Conservation (phyloP, 2,797 vertebrate species). For the Pygocentrus nattereri region DNA sequence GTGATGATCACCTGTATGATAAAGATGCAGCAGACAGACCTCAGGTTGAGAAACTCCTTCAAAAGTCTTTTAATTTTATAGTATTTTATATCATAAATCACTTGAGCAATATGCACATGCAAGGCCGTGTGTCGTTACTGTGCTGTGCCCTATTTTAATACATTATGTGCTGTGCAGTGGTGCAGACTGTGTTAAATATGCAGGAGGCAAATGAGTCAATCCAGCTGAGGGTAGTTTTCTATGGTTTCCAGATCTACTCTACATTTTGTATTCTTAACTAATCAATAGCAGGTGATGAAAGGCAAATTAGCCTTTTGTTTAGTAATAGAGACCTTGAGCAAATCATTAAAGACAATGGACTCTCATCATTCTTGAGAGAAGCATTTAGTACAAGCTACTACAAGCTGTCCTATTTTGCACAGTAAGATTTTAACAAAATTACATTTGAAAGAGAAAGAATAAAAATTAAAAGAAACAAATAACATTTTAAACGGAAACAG, state of each 20-base stretch:
- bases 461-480: too few relatives aligned
- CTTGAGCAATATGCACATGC: neutral
- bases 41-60: too few relatives aligned
- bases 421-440: too few relatives aligned
- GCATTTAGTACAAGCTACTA: neutral
- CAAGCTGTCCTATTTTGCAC: too few relatives aligned
- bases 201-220: conserved; percentile 11
- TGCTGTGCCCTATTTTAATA: neutral
- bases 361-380: neutral
- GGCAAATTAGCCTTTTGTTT: neutral
- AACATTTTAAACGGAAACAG: too few relatives aligned
- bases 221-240: conserved; percentile 22
- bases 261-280: conserved; percentile 32
- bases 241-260: conserved; percentile 25
- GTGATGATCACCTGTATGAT: neutral
- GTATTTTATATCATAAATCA: neutral
- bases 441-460: too few relatives aligned
- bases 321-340: neutral
- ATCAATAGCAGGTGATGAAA: neutral
- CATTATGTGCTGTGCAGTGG: conserved; percentile 18
- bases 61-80: too few relatives aligned
- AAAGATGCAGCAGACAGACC: neutral
- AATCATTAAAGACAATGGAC: neutral
- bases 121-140: neutral
- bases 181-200: conserved; percentile 35